phyloP scores from a whole-genome alignment of 2,113 vertebrate species.

The Poeciliopsis retropinna region DNA sequence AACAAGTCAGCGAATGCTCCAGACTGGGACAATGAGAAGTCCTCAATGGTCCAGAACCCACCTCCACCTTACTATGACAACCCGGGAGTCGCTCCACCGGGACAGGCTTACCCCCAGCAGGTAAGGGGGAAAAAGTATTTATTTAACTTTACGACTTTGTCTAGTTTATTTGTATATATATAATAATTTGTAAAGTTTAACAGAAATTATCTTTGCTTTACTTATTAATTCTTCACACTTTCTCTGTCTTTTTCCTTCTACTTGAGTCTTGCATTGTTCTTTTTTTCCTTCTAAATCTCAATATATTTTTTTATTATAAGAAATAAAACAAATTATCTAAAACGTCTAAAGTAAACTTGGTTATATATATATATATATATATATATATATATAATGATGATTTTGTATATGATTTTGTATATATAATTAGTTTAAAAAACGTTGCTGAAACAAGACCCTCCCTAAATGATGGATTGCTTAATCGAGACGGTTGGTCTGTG shows the following conservation, averaged over 20 bases:
- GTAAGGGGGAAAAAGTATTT: neutral
- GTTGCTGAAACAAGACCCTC: too few relatives aligned
- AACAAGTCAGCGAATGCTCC: conserved; percentile 33
- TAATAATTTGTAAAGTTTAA: neutral
- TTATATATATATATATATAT: too few relatives aligned
- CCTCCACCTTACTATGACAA: conserved; percentile 69
- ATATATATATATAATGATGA: too few relatives aligned
- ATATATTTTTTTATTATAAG: too few relatives aligned
- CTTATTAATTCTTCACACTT: neutral
- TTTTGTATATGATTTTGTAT: too few relatives aligned
- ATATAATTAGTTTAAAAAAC: too few relatives aligned
- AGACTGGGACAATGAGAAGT: conserved; percentile 37
- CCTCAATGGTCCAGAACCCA: conserved; percentile 36
- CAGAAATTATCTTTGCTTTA: neutral
- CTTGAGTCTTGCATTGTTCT: neutral
- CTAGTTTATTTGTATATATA: neutral
- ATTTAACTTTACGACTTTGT: neutral
- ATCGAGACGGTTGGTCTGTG: too few relatives aligned
- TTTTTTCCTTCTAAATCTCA: too few relatives aligned
- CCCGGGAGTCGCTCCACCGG: conserved; percentile 18
- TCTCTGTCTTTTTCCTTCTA: neutral
- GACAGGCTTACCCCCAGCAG: conserved; percentile 5
- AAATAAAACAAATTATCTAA: too few relatives aligned
- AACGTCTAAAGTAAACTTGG: too few relatives aligned
- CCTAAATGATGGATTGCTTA: too few relatives aligned